Percentiles rank a stretch among this genome's conserved stretches.
phyloP scores from a whole-genome alignment of 64 coral and sea anemone species.

The Actinia equina region DNA sequence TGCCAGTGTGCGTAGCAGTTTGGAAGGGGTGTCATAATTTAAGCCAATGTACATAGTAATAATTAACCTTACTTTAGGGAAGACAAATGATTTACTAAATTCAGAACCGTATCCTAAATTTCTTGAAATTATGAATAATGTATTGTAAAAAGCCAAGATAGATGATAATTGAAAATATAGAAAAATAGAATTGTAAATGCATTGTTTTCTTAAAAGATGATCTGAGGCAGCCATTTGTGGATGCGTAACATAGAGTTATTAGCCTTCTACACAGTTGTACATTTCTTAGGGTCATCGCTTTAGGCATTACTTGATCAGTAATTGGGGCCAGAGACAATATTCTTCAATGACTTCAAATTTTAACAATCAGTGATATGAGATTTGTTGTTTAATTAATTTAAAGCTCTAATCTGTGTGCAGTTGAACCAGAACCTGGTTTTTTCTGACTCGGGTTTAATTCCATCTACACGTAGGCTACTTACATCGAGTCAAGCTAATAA shows the following conservation, averaged over 20 bases:
- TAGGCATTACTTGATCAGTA: neutral
- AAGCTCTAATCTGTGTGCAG: no score
- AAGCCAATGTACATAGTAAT: neutral
- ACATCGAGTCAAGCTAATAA: neutral
- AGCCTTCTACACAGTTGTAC: neutral
- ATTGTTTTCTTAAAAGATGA: neutral
- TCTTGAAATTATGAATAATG: neutral
- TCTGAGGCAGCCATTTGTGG: neutral
- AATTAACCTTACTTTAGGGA: neutral
- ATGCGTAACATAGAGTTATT: no score
- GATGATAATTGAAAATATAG: neutral
- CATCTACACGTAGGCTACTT: neutral
- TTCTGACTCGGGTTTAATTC: no score
- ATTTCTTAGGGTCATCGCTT: neutral
- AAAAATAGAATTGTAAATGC: neutral
- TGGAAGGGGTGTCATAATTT: neutral
- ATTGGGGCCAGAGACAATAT: no score
- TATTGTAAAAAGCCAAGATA: neutral
- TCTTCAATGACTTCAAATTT: no score
- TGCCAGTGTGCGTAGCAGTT: neutral
- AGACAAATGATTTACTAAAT: neutral
- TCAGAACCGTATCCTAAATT: neutral
- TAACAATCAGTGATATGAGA: no score
- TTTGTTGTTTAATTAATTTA: no score
- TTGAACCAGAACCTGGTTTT: no score